Percentiles rank a stretch among this genome's conserved stretches.
phyloP scores from a whole-genome alignment of 1,140 invertebrate genomes.

The Aphelenchoides fujianensis region DNA sequence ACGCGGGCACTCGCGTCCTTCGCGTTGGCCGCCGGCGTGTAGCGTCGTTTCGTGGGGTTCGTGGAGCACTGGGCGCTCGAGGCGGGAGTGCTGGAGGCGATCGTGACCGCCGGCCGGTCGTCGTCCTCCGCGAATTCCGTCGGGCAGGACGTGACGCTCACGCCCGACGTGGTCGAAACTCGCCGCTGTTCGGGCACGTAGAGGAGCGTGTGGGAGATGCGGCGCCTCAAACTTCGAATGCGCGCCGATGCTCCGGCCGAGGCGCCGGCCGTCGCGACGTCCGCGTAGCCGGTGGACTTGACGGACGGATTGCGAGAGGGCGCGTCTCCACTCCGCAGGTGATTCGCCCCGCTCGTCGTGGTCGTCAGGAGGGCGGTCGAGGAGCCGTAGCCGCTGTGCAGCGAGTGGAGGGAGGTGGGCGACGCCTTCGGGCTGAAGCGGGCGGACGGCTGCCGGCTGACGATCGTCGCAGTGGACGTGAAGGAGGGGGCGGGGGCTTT shows the following conservation, averaged over 20 bases:
- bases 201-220: constrained; percentile 53
- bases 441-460: background rate
- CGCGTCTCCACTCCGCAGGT: background rate
- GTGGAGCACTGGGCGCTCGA: background rate
- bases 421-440: constrained; percentile 7
- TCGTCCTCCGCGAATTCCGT: constrained; percentile 45
- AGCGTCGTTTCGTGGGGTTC: constrained; percentile 14
- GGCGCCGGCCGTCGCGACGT: background rate
- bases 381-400: background rate
- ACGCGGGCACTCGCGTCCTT: background rate
- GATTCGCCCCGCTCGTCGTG: background rate
- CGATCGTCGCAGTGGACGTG: background rate
- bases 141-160: constrained; percentile 52
- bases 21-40: constrained; percentile 11
- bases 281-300: constrained; percentile 16
- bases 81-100: constrained; percentile 3
- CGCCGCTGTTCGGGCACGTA: constrained; percentile 55
- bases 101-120: background rate
- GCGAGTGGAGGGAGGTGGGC: background rate
- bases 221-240: constrained; percentile 27
- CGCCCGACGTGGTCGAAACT: constrained; percentile 53
- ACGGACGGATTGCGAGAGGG: constrained; percentile 4
- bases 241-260: constrained; percentile 7
- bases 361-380: background rate
- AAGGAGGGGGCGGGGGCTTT: background rate